Evolutionary conservation across 2,888 invertebrate genomes (phyloP), one percentile per base, ranked within the genome.

Genomic region (Campoplex nolae): DNA sequence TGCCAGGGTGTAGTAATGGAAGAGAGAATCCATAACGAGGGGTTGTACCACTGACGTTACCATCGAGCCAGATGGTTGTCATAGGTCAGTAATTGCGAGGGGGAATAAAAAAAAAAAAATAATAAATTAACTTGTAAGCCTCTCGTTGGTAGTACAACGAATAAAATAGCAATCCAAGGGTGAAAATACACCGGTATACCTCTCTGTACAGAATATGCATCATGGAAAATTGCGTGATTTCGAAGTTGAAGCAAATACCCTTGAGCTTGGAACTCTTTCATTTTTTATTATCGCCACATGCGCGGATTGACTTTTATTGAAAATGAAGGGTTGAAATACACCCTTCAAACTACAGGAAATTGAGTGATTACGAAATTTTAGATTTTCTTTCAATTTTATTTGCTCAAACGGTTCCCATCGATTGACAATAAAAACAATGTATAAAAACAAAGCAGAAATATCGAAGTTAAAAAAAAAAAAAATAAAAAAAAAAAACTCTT

Each of bases 61-160:
- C 70, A 71, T 83, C 86, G 84, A 82, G 89, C 86, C 90, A 91
- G 90, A 91, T 91, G 92, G 91, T 92, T 92, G 92, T 90, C 92
- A 89, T 91, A 92, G 92, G 92, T 92, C 90, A 92, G 92, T 89
- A 87, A 92, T 92, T 91, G 90, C 91, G 90, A 89, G 89, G 90
- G 90, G 54, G 65, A 54, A 65, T 67, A 75, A 71, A 58, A 73
- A 68, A 54, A 65, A 71, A 75, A 71, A 58, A 73, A 68, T 13
- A 68, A 70, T 13, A 68, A 70, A 81, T 76, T 84, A 58, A 28
- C 76, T 65, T 77, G 51, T 51, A 68, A 62, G 73, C 80, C 73
- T 77, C 80, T 23, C 23, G 23, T 23, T 23, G 56, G 3, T 42
- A 45, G 32, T 54, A 54, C 23, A 23, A 23, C 23, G 73, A 77